Base-by-base conservation (phyloP, 2,888 invertebrate genomes). In the Leptopilina drosophilae region DNA sequence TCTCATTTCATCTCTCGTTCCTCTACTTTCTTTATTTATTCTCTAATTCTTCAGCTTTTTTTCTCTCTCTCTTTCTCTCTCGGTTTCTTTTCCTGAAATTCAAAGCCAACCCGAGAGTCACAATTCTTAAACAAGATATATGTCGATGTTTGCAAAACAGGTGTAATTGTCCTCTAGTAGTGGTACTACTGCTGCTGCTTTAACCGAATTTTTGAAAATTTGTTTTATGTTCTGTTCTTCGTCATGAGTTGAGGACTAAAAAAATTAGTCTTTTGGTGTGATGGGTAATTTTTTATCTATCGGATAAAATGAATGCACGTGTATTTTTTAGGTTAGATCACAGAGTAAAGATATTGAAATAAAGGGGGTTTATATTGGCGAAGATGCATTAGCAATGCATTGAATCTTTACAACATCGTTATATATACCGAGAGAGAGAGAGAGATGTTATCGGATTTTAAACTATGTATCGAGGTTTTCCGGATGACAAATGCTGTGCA, bases 41-140 rank as follows among this genome's bases (percentile, higher is more conserved):
- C 59, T 9, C 53, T 76, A 75, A 80, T 56, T 64, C 64, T 66
- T 69, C 49, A 49, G 12, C 12, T 49, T 46, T 49, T 46, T 46
- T 8, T 46, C 7, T 15, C 33, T 33, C 33, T 26, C 2, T 26
- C 26, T 26, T 26, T 26, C 80, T 82, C 80, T 76, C 77, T 79
- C 73, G 67, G 69, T n/a, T 76, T 73, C 81, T 81, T 73, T 33
- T 67, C 77, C 80, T 78, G 81, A 76, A 79, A 76, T 56, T 77
- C 78, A 79, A 81, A 81, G 33, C 56, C 33, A 66, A n/a, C 46
- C 7, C 42, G 42, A 42, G 46, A 66, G 11, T 49, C 67, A 20
- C 5, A 73, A 40, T 73, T 26, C 15, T 33, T 73, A 56, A 73
- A 56, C 56, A 73, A 73, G 15, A 56, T 56, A 56, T 56, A 15